Conservation (phyloP, 2,888 invertebrate genomes). For the Orthosia gracilis region DNA sequence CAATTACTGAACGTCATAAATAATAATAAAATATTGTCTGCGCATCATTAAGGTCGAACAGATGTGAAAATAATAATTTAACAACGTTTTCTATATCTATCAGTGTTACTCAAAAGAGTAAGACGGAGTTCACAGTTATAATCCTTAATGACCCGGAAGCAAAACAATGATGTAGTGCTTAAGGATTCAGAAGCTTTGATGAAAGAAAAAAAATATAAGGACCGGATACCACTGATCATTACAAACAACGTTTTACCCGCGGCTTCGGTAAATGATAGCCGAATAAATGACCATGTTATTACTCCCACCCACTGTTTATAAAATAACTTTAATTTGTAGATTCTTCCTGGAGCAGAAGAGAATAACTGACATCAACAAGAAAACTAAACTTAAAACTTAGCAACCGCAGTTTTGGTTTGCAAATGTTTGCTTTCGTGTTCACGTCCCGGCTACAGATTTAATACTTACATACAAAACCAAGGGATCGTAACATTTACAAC, state of each 20-base stretch:
- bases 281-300: slow-evolving; percentile 41
- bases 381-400: slow-evolving; percentile 40
- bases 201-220: slow-evolving; percentile 50
- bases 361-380: slow-evolving; percentile 21
- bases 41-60: slow-evolving; percentile 54
- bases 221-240: slow-evolving; percentile 56
- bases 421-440: slow-evolving; percentile 54
- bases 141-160: slow-evolving; percentile 62
- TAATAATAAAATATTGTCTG: slow-evolving; percentile 41
- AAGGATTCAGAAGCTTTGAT: slow-evolving; percentile 49
- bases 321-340: slow-evolving; percentile 41
- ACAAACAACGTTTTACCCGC: slow-evolving; percentile 47
- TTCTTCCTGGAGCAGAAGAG: slow-evolving; percentile 6
- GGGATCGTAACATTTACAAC: slow-evolving; percentile 63
- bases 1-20: slow-evolving; percentile 26
- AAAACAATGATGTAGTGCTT: slow-evolving; percentile 50
- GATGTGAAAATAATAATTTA: slow-evolving; percentile 52
- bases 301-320: slow-evolving; percentile 22
- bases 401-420: slow-evolving; percentile 25
- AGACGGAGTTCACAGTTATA: slow-evolving; percentile 52
- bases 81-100: slow-evolving; percentile 26
- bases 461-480: slow-evolving; percentile 53
- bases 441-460: slow-evolving; percentile 59
- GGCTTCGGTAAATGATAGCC: slow-evolving; percentile 39
- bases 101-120: slow-evolving; percentile 24